Evolutionary conservation across 2,797 vertebrate genomes (phyloP).

Genomic region (Rhadinocentrus ornatus): DNA sequence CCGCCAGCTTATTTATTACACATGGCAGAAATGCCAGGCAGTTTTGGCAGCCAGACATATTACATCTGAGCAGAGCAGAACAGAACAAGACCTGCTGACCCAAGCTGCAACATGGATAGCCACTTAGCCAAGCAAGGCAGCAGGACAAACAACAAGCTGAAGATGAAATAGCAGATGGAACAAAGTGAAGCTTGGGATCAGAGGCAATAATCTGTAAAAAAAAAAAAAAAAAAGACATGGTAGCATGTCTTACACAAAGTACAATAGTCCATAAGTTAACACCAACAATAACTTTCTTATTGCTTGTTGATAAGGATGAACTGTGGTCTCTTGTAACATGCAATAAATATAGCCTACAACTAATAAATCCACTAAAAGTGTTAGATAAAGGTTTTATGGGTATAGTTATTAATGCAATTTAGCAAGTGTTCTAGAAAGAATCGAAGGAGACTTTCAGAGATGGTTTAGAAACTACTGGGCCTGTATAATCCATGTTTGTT

Average conservation of each 20-base stretch:
- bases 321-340: conserved; percentile 27
- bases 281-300: conserved; percentile 46
- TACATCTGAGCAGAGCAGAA: conserved; percentile 76
- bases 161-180: conserved; percentile 62
- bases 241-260: conserved; percentile 43
- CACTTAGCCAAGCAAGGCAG: conserved; percentile 64
- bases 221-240: no score
- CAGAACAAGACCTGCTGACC: conserved; percentile 75
- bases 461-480: conserved; percentile 70
- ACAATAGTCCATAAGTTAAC: conserved; percentile 54
- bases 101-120: conserved; percentile 67
- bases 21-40: conserved; percentile 82
- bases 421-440: conserved; percentile 64
- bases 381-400: conserved; percentile 60
- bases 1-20: conserved; percentile 83
- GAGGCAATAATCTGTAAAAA: conserved; percentile 53
- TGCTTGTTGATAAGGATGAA: conserved; percentile 36
- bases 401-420: conserved; percentile 60
- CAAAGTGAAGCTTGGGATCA: conserved; percentile 44
- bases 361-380: conserved; percentile 42
- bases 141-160: conserved; percentile 54
- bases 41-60: conserved; percentile 79
- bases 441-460: conserved; percentile 68
- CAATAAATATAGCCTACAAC: conserved; percentile 54
- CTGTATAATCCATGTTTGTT: conserved; percentile 82